Evolutionary conservation across 30 jellyfish, hydroid and myxozoan species (phyloP).

Genomic region (Aurelia sp.): DNA sequence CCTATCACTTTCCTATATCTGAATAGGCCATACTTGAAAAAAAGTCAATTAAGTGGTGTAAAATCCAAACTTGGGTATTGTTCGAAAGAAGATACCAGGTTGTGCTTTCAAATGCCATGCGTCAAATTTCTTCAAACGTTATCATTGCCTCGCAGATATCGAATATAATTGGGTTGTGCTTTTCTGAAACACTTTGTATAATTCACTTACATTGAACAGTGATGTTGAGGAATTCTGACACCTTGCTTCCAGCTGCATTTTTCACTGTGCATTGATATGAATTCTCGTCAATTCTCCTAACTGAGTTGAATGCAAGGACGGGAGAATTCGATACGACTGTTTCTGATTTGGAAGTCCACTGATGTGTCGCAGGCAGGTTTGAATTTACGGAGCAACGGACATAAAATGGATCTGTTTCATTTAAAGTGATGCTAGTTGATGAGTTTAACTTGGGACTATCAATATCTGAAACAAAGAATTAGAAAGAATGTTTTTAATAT

Average conservation of each 20-base stretch:
- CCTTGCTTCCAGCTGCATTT: conserved; percentile 24
- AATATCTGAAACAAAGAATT: no score
- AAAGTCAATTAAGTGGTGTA: no score
- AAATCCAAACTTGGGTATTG: no score
- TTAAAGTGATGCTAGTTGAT: conserved; percentile 9
- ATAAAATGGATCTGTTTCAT: conserved; percentile 11
- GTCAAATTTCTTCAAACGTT: no score
- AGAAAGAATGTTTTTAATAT: no score
- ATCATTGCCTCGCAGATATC: no score
- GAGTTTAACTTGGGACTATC: not conserved
- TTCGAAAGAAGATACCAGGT: no score
- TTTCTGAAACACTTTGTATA: not conserved
- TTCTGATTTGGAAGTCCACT: conserved; percentile 15
- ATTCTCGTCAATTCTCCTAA: conserved; percentile 16
- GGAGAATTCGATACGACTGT: not conserved
- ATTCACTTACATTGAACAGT: conserved; percentile 48
- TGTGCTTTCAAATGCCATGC: no score
- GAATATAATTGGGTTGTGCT: no score
- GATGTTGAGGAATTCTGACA: not conserved
- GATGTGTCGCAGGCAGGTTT: conserved; percentile 2
- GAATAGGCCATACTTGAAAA: no score
- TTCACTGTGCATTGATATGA: conserved; percentile 35
- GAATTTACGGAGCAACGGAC: conserved; percentile 21
- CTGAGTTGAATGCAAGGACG: conserved; percentile 1
- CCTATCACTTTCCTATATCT: no score